phyloP scores from a whole-genome alignment of 2,888 invertebrate species.

The Ariolimax columbianus region DNA sequence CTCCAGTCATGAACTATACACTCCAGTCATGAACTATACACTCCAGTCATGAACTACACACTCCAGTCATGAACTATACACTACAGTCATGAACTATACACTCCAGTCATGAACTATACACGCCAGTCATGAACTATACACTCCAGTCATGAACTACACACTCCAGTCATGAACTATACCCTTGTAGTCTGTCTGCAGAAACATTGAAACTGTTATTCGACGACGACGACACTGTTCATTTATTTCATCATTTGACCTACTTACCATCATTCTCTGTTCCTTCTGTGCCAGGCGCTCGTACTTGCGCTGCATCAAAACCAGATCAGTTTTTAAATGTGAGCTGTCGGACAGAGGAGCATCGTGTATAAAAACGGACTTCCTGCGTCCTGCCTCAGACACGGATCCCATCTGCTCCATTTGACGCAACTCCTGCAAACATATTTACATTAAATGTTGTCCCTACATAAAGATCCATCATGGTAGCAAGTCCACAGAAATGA shows the following conservation, averaged over 20 bases:
- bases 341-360: constrained; percentile 66
- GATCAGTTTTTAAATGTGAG: constrained; percentile 77
- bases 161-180: too few relatives aligned
- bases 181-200: too few relatives aligned
- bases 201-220: too few relatives aligned
- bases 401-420: constrained; percentile 74
- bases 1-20: too few relatives aligned
- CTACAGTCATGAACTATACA: too few relatives aligned
- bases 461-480: neutral
- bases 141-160: too few relatives aligned
- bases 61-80: too few relatives aligned
- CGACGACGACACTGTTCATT: too few relatives aligned
- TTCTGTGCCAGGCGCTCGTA: constrained; percentile 77
- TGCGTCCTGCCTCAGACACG: constrained; percentile 58
- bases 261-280: constrained; percentile 77
- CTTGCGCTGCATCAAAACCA: constrained; percentile 75
- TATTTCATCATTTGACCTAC: neutral
- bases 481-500: neutral
- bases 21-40: too few relatives aligned
- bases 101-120: too few relatives aligned
- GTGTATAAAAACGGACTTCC: constrained; percentile 67
- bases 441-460: neutral
- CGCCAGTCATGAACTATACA: too few relatives aligned
- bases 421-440: constrained; percentile 72
- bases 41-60: too few relatives aligned